Percentiles rank a stretch among this genome's conserved stretches.
Evolutionary conservation across 1,140 invertebrate genomes (phyloP).

Genomic region (Eciton burchellii): DNA sequence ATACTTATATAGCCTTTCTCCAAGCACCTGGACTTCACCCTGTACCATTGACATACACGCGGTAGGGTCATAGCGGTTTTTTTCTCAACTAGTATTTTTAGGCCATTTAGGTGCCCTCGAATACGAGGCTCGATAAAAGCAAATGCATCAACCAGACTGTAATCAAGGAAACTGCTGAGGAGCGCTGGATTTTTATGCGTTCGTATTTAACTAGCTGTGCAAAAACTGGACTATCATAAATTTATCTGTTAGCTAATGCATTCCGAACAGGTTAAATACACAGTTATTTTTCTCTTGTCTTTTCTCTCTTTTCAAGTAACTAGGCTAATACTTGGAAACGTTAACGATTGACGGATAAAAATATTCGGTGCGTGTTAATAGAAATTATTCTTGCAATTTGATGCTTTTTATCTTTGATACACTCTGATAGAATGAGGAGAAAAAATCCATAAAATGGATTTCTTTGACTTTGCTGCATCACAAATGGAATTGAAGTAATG

Average conservation of each 20-base stretch:
- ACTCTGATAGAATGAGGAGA: background rate
- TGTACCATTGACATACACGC: background rate
- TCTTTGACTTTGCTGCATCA: too few relatives aligned
- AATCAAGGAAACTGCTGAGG: background rate
- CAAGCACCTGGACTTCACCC: background rate
- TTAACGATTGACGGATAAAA: background rate
- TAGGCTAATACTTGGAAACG: background rate
- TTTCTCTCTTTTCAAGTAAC: background rate
- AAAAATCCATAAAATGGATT: background rate
- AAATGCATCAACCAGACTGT: background rate
- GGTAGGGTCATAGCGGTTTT: background rate
- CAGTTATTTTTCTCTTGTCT: background rate
- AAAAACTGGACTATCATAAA: slow-evolving; percentile 13
- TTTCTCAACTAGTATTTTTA: background rate
- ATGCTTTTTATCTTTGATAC: background rate
- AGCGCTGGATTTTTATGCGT: background rate
- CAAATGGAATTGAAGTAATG: too few relatives aligned
- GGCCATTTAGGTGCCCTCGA: background rate
- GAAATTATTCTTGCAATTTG: background rate
- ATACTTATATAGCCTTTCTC: background rate
- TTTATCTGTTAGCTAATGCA: slow-evolving; percentile 7
- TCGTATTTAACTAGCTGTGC: background rate
- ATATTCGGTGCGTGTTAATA: background rate
- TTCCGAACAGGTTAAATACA: slow-evolving; percentile 16
- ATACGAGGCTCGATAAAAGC: background rate